Percentiles rank a stretch among this genome's conserved stretches.
phyloP scores from a whole-genome alignment of 2,113 vertebrate species.

The Hypocryptadius cinnamomeus region DNA sequence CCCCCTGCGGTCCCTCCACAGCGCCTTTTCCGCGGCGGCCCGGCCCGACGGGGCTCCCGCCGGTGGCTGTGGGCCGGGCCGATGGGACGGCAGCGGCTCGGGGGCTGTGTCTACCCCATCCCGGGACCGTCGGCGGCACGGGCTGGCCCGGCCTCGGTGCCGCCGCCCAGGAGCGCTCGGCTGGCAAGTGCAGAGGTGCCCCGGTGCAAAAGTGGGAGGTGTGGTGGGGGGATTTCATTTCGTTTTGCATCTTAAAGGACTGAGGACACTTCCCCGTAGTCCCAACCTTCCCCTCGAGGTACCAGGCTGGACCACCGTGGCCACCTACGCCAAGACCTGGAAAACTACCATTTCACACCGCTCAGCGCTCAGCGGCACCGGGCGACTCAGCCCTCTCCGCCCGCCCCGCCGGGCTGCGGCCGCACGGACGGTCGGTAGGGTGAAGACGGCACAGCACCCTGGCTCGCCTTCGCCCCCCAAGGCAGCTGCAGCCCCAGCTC shows the following conservation, averaged over 20 bases:
- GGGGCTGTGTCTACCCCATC: background rate
- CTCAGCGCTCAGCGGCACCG: background rate
- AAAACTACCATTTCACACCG: background rate
- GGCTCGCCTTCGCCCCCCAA: background rate
- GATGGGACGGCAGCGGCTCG: no score
- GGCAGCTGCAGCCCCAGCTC: background rate
- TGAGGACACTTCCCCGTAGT: background rate
- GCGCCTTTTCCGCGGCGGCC: no score
- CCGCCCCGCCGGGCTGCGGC: no score
- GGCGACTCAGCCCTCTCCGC: background rate
- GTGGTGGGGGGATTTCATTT: background rate
- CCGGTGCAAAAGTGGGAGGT: background rate
- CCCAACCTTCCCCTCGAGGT: background rate
- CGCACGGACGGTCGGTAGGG: background rate
- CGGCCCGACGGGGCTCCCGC: background rate
- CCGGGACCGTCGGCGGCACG: no score
- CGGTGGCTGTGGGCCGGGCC: background rate
- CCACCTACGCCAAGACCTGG: background rate
- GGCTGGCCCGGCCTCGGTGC: background rate
- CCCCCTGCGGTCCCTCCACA: rapidly evolving
- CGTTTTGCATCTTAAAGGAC: background rate
- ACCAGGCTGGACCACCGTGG: background rate
- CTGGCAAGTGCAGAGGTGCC: background rate
- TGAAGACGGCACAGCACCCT: background rate
- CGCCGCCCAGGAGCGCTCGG: background rate